Evolutionary conservation across 2,113 vertebrate species (phyloP).

Genomic region (Amphiprion ocellaris): DNA sequence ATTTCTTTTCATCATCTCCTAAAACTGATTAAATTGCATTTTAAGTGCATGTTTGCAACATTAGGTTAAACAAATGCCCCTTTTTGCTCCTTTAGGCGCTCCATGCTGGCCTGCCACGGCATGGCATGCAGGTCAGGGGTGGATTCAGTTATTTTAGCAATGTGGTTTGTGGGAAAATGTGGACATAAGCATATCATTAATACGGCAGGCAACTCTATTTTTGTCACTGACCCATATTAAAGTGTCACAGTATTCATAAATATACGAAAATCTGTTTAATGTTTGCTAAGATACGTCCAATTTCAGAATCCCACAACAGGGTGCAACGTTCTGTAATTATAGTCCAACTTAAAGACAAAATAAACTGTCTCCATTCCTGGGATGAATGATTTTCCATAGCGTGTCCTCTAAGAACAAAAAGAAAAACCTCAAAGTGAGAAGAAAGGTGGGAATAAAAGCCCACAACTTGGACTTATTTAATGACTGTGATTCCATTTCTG

Average conservation of each 20-base stretch:
- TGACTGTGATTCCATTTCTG: not conserved
- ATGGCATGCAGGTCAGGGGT: constrained; percentile 8
- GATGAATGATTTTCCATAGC: constrained; percentile 22
- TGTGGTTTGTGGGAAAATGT: constrained; percentile 19
- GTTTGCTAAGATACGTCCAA: constrained; percentile 53
- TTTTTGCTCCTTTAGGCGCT: constrained; percentile 6
- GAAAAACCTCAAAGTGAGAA: not conserved
- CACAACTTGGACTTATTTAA: not conserved
- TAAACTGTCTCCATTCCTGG: constrained; percentile 29
- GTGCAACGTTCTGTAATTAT: constrained; percentile 57
- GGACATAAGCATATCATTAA: constrained; percentile 33
- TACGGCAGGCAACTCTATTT: constrained; percentile 31
- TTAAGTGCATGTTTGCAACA: not conserved
- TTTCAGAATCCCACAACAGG: constrained; percentile 19
- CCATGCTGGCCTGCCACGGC: not conserved
- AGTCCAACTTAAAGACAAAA: constrained; percentile 39
- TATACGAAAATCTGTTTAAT: constrained; percentile 14
- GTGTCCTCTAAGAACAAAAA: constrained; percentile 2
- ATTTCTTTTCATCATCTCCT: constrained; percentile 17
- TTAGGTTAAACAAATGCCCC: constrained; percentile 31
- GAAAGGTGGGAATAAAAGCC: constrained; percentile 33
- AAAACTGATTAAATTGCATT: not conserved
- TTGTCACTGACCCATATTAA: constrained; percentile 16
- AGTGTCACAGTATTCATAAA: constrained; percentile 31
- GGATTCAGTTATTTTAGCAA: constrained; percentile 29